Conservation (phyloP, 1,140 invertebrate genomes). For the Cydia strobilella region DNA sequence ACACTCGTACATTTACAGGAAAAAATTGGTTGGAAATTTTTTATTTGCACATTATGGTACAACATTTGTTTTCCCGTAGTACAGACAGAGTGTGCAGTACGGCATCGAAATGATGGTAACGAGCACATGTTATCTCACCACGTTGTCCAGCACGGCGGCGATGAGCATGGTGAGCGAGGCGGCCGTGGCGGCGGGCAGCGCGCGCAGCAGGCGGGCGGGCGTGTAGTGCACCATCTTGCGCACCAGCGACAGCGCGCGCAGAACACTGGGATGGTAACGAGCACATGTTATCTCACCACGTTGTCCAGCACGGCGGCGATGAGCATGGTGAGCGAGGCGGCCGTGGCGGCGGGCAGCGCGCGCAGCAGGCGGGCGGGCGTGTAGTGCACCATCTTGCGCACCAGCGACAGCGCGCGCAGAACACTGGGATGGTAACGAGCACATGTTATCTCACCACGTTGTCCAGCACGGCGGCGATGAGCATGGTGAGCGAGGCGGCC, state of each 20-base stretch:
- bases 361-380: constrained; percentile 84
- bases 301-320: constrained; percentile 96
- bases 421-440: too few relatives aligned
- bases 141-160: constrained; percentile 95
- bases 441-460: constrained; percentile 90
- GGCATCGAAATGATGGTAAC: too few relatives aligned
- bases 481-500: constrained; percentile 88
- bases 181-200: constrained; percentile 80
- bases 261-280: too few relatives aligned
- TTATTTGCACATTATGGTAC: too few relatives aligned
- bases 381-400: constrained; percentile 98
- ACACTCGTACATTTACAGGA: too few relatives aligned
- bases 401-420: constrained; percentile 94
- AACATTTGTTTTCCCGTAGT: too few relatives aligned
- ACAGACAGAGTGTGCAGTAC: too few relatives aligned
- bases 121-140: constrained; percentile 86
- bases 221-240: constrained; percentile 98
- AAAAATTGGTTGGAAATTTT: too few relatives aligned
- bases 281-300: constrained; percentile 88
- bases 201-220: constrained; percentile 83
- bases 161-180: constrained; percentile 92
- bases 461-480: constrained; percentile 95
- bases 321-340: constrained; percentile 89
- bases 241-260: constrained; percentile 95
- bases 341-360: constrained; percentile 80